phyloP scores from a whole-genome alignment of 2,888 invertebrate genomes.

The Crematogaster levior region DNA sequence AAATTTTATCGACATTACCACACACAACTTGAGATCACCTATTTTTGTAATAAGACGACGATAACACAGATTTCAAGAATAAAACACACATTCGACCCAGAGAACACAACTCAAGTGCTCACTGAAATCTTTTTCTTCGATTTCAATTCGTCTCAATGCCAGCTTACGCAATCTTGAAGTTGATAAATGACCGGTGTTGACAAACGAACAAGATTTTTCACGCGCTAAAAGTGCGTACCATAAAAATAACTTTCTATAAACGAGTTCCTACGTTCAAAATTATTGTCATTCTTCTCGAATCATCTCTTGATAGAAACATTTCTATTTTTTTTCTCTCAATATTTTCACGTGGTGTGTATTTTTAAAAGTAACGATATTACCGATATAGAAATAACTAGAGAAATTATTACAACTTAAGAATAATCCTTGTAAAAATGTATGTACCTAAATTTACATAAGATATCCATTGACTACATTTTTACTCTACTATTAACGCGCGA shows the following conservation, averaged over 20 bases:
- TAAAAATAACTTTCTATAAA: conserved; percentile 60
- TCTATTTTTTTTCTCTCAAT: not conserved
- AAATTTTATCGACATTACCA: not conserved
- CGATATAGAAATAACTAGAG: not conserved
- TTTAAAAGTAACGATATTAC: not conserved
- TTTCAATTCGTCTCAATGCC: conserved; percentile 58
- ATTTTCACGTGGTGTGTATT: not conserved
- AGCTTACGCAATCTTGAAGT: conserved; percentile 62
- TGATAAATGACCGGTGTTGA: conserved; percentile 62
- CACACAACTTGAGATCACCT: not conserved
- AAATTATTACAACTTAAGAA: not conserved
- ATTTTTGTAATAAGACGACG: not conserved
- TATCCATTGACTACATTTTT: not conserved
- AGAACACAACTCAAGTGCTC: not conserved
- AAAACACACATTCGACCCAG: not conserved
- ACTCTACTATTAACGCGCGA: not conserved
- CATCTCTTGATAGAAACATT: not conserved
- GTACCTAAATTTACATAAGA: not conserved
- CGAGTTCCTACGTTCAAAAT: not conserved
- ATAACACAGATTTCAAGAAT: conserved; percentile 1
- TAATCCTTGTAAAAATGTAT: not conserved
- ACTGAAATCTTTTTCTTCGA: conserved; percentile 42
- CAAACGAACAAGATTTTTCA: conserved; percentile 69
- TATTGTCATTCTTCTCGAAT: not conserved
- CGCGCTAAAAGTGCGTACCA: conserved; percentile 53